A percentile compares a stretch with the other conserved stretches of the same genome.
phyloP scores from a whole-genome alignment of 1,140 invertebrate species.

The Stegodyphus dumicola region DNA sequence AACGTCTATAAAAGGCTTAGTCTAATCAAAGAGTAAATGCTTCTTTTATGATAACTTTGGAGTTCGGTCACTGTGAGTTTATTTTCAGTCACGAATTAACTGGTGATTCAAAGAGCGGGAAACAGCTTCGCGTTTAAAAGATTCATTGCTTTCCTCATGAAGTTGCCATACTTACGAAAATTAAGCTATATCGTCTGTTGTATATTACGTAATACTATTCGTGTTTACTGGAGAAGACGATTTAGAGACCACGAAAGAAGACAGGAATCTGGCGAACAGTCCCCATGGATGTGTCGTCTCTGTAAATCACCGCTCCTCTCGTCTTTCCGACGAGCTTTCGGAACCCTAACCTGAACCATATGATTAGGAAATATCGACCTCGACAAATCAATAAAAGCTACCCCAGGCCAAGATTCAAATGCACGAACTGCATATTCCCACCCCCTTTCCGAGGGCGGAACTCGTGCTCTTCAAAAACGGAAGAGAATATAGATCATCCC shows the following conservation, averaged over 20 bases:
- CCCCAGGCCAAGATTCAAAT: conserved; percentile 25
- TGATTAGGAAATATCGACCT: conserved; percentile 58
- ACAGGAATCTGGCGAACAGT: not conserved
- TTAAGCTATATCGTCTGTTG: not conserved
- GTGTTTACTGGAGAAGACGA: not conserved
- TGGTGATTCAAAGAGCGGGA: too few relatives aligned
- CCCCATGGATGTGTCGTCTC: conserved; percentile 26
- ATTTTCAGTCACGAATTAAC: not conserved
- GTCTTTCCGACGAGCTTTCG: conserved; percentile 36
- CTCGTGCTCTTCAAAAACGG: conserved; percentile 10
- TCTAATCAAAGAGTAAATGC: too few relatives aligned
- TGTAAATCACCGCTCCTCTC: conserved; percentile 20
- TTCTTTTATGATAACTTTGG: too few relatives aligned
- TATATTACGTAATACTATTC: not conserved
- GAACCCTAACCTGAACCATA: conserved; percentile 49
- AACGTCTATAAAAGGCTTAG: too few relatives aligned
- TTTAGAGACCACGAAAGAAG: conserved; percentile 6
- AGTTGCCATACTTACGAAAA: too few relatives aligned
- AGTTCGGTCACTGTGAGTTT: not conserved
- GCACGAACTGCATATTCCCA: not conserved
- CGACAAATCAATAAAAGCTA: conserved; percentile 56
- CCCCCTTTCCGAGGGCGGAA: conserved; percentile 23
- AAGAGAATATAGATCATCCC: not conserved
- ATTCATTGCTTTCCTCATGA: too few relatives aligned
- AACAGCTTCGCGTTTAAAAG: too few relatives aligned